Percentiles rank a stretch among this genome's conserved stretches.
Evolutionary conservation across 30 jellyfish, hydroid and myxozoan species (phyloP).

Genomic region (Rhopilema esculentum): DNA sequence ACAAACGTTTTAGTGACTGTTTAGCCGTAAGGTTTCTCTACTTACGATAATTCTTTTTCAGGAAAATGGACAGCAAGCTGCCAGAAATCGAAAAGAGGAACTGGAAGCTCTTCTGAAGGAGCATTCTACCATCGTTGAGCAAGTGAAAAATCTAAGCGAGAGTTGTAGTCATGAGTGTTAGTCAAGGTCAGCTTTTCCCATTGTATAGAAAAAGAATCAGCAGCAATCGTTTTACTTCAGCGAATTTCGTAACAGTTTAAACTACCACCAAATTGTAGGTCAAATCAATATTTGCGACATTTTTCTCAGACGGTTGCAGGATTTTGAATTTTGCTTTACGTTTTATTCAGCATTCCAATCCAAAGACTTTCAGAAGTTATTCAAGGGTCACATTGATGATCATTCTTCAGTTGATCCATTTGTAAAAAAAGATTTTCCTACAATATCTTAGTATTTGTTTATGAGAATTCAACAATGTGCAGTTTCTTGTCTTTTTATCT

Average conservation of each 20-base stretch:
- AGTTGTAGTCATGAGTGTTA: slow-evolving; percentile 10
- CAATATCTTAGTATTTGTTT: not conserved
- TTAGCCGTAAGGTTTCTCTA: too few relatives aligned
- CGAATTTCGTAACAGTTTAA: not conserved
- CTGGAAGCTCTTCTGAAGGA: slow-evolving; percentile 70
- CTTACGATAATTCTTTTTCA: not conserved
- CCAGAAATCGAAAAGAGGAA: slow-evolving; percentile 67
- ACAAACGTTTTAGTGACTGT: too few relatives aligned
- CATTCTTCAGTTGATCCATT: not conserved
- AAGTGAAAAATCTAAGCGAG: slow-evolving; percentile 51
- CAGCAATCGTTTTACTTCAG: not conserved
- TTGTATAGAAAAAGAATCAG: not conserved
- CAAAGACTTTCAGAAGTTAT: not conserved
- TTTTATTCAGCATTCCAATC: not conserved
- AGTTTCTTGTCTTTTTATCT: not conserved
- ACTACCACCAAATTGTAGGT: not conserved
- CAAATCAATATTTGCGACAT: not conserved
- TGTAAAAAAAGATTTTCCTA: not conserved
- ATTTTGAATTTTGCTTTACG: not conserved
- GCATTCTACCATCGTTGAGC: slow-evolving; percentile 73
- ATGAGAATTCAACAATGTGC: not conserved
- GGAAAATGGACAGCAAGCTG: slow-evolving; percentile 56
- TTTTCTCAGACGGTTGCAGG: not conserved
- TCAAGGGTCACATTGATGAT: not conserved
- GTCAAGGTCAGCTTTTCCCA: not conserved